Evolutionary conservation across 2,113 vertebrate genomes (phyloP).

Genomic region (Callospermophilus lateralis): DNA sequence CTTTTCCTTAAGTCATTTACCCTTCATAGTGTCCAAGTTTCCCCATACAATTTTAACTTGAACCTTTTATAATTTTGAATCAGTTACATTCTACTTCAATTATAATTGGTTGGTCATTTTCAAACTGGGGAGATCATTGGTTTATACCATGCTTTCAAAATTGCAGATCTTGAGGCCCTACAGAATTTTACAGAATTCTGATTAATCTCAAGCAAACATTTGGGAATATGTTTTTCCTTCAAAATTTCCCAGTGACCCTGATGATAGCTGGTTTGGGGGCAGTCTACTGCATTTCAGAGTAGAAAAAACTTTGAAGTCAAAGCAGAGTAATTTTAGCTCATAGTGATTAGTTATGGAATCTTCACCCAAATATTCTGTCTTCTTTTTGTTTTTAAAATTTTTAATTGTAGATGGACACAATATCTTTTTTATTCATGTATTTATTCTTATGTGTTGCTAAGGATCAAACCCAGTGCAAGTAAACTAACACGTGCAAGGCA

Average conservation of each 20-base stretch:
- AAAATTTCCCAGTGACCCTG: neutral
- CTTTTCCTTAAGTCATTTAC: neutral
- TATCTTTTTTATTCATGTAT: too few relatives aligned
- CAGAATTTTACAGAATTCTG: neutral
- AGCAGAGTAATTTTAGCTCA: neutral
- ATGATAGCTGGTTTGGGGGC: too few relatives aligned
- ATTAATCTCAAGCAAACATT: neutral
- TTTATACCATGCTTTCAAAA: neutral
- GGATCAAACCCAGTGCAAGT: too few relatives aligned
- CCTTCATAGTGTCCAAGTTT: neutral
- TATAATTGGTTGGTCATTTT: neutral
- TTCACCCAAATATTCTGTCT: neutral
- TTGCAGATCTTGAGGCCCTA: neutral
- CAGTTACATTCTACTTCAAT: neutral
- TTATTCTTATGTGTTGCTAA: too few relatives aligned
- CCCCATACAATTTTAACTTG: neutral
- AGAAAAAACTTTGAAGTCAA: neutral
- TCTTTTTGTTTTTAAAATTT: neutral
- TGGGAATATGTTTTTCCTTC: neutral
- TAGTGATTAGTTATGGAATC: neutral
- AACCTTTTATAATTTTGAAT: neutral
- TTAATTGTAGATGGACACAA: too few relatives aligned
- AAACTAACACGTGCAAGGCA: too few relatives aligned
- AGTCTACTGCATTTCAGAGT: neutral
- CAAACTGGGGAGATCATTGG: neutral